These are phyloP conservation scores for Eueremaeus valkanovi DNA, from an alignment of 2,888 invertebrate genomes.

Conservation along the genomic window DNA sequence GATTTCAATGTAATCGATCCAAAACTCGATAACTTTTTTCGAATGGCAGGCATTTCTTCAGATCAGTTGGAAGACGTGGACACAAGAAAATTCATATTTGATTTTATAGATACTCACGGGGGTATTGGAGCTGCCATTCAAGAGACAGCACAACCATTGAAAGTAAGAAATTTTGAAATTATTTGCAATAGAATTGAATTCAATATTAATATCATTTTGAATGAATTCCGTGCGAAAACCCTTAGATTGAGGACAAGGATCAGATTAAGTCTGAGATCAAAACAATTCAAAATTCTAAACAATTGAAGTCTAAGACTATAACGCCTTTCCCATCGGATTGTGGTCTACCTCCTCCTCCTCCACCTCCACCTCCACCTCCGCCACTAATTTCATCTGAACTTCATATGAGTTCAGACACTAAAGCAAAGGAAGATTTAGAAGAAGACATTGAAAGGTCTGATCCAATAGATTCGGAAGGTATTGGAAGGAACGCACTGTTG, in stretches of 20 bases:
- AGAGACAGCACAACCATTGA: constrained; percentile 54
- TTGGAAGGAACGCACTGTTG: constrained; percentile 63
- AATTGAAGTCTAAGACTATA: constrained; percentile 26
- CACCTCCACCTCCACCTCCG: constrained; percentile 47
- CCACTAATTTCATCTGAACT: constrained; percentile 49
- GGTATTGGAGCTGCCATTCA: constrained; percentile 73
- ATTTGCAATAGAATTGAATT: background rate
- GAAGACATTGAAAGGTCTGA: too few relatives aligned
- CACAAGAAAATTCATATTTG: constrained; percentile 87
- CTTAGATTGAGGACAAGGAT: too few relatives aligned
- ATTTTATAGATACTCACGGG: constrained; percentile 80
- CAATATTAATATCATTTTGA: too few relatives aligned
- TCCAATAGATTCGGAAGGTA: too few relatives aligned
- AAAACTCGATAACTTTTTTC: constrained; percentile 68
- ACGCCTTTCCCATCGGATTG: background rate
- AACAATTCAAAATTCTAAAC: constrained; percentile 26
- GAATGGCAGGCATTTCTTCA: constrained; percentile 73
- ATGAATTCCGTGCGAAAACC: too few relatives aligned
- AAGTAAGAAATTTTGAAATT: background rate
- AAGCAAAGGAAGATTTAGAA: too few relatives aligned
- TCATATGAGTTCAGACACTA: too few relatives aligned
- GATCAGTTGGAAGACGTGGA: constrained; percentile 73
- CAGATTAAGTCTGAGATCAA: too few relatives aligned
- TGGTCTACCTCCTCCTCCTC: constrained; percentile 44
- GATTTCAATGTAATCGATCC: constrained; percentile 57